Base-by-base conservation (phyloP, 2,797 vertebrate species). In the Kryptolebias ocellatus region DNA sequence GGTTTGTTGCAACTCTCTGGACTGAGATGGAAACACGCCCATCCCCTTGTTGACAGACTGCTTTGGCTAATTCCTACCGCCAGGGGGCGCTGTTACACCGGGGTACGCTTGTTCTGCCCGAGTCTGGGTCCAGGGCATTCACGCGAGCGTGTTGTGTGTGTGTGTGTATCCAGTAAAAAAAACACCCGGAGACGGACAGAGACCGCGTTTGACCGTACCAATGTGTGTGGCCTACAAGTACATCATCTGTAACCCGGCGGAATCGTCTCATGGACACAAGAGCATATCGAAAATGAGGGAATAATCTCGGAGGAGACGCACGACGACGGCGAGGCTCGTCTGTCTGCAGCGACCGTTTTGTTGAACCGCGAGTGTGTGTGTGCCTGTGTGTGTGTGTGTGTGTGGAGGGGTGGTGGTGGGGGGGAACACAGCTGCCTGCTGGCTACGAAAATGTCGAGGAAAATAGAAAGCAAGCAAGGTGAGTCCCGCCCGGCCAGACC, bases 401-500 rank as follows among this genome's bases (percentile, higher is more conserved):
- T 24, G 20, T 24, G 20, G 20, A 24, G 20, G 20, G 20, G 20
- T 24, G 20, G 20, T 24, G 20, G 20, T 37, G 34, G 37, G 37
- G 10, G 90, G 29, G 83, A 84, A 83, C 90, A 88, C 91, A 84
- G 90, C 92, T 61, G 60, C 46, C 24, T 88, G 89, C 89, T 89
- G 90, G 88, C 85, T 60, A 83, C 83, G 88, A 93, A 90, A 90
- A 95, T 95, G 94, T 95, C 93, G 90, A 93, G 93, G 65, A 94
- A 93, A 91, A 94, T 95, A 85, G 94, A 95, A 85, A 94, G 92
- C 91, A 95, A 95, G 87, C 94, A 94, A 92, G 94, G 94, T 94
- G 90, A 93, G 94, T 75, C 64, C 76, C 76, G 60, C 69, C 81
- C 73, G 78, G 81, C 67, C 64, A 17, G 42, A 71, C 62, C 60